phyloP scores from a whole-genome alignment of 2,797 vertebrate genomes.

The Pangasius macronema region DNA sequence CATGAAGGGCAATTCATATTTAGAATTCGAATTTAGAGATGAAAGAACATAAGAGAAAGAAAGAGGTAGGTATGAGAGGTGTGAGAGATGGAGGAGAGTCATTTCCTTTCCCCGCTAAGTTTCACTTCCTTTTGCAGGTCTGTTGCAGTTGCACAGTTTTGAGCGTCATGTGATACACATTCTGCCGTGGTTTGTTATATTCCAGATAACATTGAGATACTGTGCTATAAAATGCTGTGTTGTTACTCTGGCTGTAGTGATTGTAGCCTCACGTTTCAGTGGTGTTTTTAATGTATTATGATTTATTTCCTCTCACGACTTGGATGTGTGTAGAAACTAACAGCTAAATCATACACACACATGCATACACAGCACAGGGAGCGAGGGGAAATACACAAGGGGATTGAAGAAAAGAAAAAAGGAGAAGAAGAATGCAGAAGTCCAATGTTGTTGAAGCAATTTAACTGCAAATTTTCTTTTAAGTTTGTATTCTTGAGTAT shows the following conservation, averaged over 20 bases:
- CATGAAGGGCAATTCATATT: neutral
- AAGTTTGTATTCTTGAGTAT: neutral
- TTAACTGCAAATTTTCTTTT: neutral
- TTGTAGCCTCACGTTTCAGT: neutral
- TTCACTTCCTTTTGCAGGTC: constrained; percentile 13
- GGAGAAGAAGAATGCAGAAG: neutral
- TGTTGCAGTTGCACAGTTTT: neutral
- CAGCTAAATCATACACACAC: neutral
- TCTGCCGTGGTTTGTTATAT: neutral
- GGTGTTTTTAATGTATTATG: neutral
- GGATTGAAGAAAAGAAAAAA: neutral
- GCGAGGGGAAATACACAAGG: too few species aligned
- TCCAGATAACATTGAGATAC: neutral
- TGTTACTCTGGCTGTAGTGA: neutral
- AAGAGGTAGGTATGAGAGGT: neutral
- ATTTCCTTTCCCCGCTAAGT: neutral
- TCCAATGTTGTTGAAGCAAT: neutral
- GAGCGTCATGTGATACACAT: neutral
- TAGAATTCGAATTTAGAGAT: too few species aligned
- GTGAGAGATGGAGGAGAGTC: neutral
- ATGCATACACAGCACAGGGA: too few species aligned
- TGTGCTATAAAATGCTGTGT: neutral
- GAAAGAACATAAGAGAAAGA: neutral
- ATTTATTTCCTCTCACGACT: neutral
- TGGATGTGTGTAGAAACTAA: neutral